Conservation (phyloP, 92 coral and sea anemone species). For the Nematostella vectensis region DNA sequence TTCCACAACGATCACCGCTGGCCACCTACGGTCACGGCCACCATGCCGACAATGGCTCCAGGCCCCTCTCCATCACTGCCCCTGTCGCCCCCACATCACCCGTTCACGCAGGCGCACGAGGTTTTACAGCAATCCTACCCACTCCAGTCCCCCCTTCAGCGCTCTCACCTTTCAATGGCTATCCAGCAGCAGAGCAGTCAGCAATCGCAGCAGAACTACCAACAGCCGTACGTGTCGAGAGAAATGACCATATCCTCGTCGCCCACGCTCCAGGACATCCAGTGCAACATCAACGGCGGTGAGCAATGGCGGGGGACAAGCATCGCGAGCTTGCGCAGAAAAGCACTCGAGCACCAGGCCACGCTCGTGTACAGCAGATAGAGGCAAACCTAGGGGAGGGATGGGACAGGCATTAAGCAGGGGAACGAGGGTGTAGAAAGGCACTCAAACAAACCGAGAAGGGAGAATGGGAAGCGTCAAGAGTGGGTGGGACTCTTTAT, state of each 20-base stretch:
- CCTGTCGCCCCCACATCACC: slow-evolving; percentile 83
- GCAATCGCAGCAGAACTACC: slow-evolving; percentile 68
- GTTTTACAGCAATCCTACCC: slow-evolving; percentile 85
- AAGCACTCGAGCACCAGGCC: slow-evolving; percentile 89
- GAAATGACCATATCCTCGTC: slow-evolving; percentile 99
- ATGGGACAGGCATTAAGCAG: too few relatives aligned
- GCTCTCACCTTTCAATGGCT: slow-evolving; percentile 80
- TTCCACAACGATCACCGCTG: slow-evolving; percentile 99
- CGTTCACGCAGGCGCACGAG: slow-evolving; percentile 93
- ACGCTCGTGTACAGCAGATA: slow-evolving; percentile 75
- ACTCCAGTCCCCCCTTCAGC: slow-evolving; percentile 78
- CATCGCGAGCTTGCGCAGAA: slow-evolving; percentile 85
- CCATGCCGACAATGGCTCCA: slow-evolving; percentile 99
- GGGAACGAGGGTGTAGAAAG: too few relatives aligned
- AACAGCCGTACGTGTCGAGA: slow-evolving; percentile 73
- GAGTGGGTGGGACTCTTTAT: too few relatives aligned
- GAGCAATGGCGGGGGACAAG: slow-evolving; percentile 99
- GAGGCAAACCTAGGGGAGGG: slow-evolving; percentile 9
- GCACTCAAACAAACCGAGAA: too few relatives aligned
- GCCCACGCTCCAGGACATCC: slow-evolving; percentile 95
- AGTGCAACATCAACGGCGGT: slow-evolving; percentile 94
- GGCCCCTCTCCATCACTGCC: slow-evolving; percentile 84
- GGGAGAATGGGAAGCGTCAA: too few relatives aligned
- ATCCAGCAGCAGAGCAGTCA: slow-evolving; percentile 79
- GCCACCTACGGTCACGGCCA: slow-evolving; percentile 92